A percentile compares a stretch with the other conserved stretches of the same genome.
Evolutionary conservation across 2,113 vertebrate genomes (phyloP).

Genomic region (Catharus bicknelli): DNA sequence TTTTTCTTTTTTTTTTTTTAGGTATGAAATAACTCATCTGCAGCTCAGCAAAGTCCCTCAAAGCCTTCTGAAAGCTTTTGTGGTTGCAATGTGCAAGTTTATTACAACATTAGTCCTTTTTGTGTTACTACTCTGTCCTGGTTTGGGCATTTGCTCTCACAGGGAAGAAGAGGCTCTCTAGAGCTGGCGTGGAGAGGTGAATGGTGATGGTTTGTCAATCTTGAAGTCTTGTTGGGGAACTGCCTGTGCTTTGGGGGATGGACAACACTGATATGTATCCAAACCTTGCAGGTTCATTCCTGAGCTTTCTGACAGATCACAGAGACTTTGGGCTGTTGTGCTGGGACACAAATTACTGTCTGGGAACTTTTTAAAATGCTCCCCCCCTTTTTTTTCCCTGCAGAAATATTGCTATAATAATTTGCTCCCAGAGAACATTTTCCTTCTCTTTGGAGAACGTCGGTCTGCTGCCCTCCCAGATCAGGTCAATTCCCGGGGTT

Average conservation of each 20-base stretch:
- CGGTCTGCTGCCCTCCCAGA: no score
- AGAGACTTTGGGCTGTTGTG: rapidly evolving
- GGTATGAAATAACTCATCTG: background rate
- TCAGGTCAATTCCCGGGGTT: no score
- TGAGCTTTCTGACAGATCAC: background rate
- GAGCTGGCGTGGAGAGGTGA: background rate
- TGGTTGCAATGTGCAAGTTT: background rate
- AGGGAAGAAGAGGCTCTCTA: background rate
- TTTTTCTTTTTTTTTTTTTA: background rate
- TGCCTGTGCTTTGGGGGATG: rapidly evolving
- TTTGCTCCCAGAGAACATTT: background rate
- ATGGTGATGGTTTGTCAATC: background rate
- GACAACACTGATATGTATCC: background rate
- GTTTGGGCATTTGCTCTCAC: background rate
- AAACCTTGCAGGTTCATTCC: background rate
- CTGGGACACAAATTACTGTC: background rate
- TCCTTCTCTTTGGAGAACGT: no score
- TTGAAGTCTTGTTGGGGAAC: background rate
- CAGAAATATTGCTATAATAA: background rate
- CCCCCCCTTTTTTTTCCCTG: background rate
- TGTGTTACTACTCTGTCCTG: background rate
- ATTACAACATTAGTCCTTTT: rapidly evolving
- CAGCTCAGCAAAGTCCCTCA: background rate
- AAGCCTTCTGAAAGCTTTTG: background rate
- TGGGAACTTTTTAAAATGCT: background rate